phyloP scores from a whole-genome alignment of 2,797 vertebrate genomes.

The Lacerta viridis region DNA sequence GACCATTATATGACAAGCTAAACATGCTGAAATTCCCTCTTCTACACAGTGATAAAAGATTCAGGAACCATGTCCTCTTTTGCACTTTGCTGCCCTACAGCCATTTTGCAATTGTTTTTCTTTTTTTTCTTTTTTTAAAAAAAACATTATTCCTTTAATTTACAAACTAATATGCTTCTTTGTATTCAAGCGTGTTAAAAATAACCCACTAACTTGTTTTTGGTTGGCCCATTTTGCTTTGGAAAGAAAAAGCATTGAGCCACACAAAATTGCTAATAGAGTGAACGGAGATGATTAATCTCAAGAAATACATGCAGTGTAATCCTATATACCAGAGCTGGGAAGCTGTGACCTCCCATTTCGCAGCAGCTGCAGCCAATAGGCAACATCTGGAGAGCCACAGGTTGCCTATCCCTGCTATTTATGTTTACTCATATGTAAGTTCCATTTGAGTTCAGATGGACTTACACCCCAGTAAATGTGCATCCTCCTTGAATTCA shows the following conservation, averaged over 20 bases:
- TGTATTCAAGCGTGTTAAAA: background rate
- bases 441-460: background rate
- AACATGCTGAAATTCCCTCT: no score
- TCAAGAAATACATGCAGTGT: background rate
- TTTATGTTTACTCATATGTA: background rate
- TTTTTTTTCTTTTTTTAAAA: no score
- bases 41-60: no score
- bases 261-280: background rate
- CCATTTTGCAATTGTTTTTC: no score
- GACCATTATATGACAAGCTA: no score
- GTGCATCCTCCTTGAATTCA: background rate
- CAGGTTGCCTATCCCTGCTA: no score
- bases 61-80: no score
- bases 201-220: background rate
- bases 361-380: no score
- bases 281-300: background rate
- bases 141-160: background rate
- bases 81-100: no score
- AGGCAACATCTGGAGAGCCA: no score
- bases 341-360: no score
- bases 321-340: background rate
- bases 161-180: background rate
- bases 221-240: background rate
- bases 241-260: background rate
- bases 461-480: background rate